These are phyloP conservation scores for Gambusia yucatana DNA, from an alignment of 2,797 vertebrate genomes.

Conservation along the genomic window DNA sequence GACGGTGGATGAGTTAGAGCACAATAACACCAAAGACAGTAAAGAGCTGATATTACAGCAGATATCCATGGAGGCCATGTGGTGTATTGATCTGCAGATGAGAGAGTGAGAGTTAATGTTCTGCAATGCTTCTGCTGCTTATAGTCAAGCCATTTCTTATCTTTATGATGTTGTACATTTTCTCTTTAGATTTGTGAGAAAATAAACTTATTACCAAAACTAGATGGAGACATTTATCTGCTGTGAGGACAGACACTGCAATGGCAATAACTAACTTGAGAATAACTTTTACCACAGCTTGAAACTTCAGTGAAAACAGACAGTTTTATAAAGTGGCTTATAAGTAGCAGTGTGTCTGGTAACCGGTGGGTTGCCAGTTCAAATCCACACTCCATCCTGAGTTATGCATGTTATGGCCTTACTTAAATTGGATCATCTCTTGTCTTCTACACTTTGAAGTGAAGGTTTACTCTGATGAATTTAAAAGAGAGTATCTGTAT, in stretches of 20 bases:
- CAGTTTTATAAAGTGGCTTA: background rate
- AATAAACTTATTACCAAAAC: conserved; percentile 62
- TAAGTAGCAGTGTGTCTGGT: background rate
- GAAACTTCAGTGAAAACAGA: background rate
- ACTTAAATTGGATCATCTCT: background rate
- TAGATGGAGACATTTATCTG: conserved; percentile 38
- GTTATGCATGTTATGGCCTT: background rate
- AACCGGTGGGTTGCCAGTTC: background rate
- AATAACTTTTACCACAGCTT: conserved; percentile 18
- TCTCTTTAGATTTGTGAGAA: conserved; percentile 72
- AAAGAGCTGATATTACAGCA: conserved; percentile 82
- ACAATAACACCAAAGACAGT: conserved; percentile 80
- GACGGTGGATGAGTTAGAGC: conserved; percentile 80
- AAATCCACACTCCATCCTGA: background rate
- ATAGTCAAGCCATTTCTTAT: conserved; percentile 51
- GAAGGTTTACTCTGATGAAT: background rate
- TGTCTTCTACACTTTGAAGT: background rate
- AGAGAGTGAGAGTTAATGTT: conserved; percentile 25
- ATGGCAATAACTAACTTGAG: conserved; percentile 38
- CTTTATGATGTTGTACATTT: conserved; percentile 58
- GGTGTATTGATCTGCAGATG: conserved; percentile 72
- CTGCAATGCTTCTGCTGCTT: conserved; percentile 23
- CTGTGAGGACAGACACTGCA: conserved; percentile 29
- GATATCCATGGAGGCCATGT: conserved; percentile 76
- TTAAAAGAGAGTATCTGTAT: conserved; percentile 75